Evolutionary conservation across 2,888 invertebrate species (phyloP), one percentile per base, ranked within the genome.

Genomic region (Tenthredo amoena): DNA sequence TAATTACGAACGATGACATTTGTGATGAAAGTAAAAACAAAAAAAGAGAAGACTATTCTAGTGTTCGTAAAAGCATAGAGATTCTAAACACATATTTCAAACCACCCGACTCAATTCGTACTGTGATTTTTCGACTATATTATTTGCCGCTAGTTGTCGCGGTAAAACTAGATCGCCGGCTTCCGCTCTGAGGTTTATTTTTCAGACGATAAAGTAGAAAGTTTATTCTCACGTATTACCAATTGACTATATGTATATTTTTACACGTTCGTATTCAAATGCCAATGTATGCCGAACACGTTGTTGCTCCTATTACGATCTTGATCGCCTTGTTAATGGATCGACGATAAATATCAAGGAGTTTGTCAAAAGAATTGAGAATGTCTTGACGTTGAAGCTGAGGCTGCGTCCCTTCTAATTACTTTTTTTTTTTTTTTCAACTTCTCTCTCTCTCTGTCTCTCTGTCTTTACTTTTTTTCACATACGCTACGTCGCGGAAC

Each of bases 131-230:
- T 34, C 68, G 68, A 26, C 34, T 68, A 68, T 68, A 26, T 68
- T 34, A 43, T 31, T 7, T 21, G 43, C 72, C 72, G 72, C 40
- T 74, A 74, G 72, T 43, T 74, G 72, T 74, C 72, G 72, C 34
- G 31, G 68, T 68, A 18, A 68, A 68, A 68, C n/a, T 40, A 15
- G 21, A 43, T 26, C 43, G 21, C n/a, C n/a, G 1, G 72, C 15
- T 72, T 21, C 21, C 40, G 72, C 31, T 43, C 72, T 40, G 43
- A 62, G 21, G 10, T 40, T 40, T 15, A 58, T 81, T 81, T 62
- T 40, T 37, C 81, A 34, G 58, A 81, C 6, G 81, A 81, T 81
- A 81, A 81, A 21, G 81, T 81, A 58, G 81, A 81, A 81, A 37
- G 81, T 81, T 37, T 12, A 50, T 62, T 62, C 62, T 43, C 21